These are phyloP conservation scores for Antheraea pernyi DNA, from an alignment of 1,140 invertebrate species.

Conservation along the genomic window DNA sequence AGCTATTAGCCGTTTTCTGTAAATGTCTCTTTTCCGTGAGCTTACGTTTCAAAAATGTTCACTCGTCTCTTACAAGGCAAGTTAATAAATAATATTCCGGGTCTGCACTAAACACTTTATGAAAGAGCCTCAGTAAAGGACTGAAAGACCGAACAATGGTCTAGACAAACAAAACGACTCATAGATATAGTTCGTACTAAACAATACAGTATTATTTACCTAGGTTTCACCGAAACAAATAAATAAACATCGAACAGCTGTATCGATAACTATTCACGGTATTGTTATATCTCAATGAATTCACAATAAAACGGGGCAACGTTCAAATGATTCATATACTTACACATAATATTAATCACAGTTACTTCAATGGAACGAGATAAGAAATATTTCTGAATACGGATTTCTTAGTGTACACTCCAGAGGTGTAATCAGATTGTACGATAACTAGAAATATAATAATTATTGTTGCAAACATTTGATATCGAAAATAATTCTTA, in stretches of 20 bases:
- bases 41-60: too few species aligned
- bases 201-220: too few species aligned
- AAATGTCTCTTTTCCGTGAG: too few species aligned
- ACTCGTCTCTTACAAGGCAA: too few species aligned
- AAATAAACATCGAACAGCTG: not conserved
- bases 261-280: not conserved
- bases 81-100: too few species aligned
- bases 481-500: too few species aligned
- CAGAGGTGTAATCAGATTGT: not conserved
- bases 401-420: not conserved
- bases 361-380: conserved; percentile 25
- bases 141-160: too few species aligned
- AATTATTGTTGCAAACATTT: not conserved
- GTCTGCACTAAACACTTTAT: too few species aligned
- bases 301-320: conserved; percentile 18
- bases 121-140: too few species aligned
- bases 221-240: not conserved
- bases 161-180: too few species aligned
- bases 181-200: too few species aligned
- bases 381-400: conserved; percentile 16
- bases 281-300: conserved; percentile 9
- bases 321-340: conserved; percentile 26
- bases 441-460: not conserved
- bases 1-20: too few species aligned
- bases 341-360: conserved; percentile 26